Percentiles rank a stretch among this genome's conserved stretches.
Conservation (phyloP, 2,113 vertebrate genomes). For the Orcinus orca region DNA sequence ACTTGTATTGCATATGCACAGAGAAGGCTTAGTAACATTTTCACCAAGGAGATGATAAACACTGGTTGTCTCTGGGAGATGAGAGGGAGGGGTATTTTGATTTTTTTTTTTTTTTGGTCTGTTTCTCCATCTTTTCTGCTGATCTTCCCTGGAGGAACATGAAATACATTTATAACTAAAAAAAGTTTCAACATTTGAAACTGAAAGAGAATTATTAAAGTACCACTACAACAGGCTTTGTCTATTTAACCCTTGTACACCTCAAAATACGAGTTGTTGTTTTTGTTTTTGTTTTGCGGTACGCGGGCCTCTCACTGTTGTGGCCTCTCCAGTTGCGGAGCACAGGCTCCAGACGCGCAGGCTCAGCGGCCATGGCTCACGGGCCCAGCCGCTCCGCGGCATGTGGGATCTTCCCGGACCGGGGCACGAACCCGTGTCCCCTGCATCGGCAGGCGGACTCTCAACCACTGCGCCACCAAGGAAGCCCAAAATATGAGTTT, state of each 20-base stretch:
- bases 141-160: not conserved
- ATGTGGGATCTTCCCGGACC: too few relatives aligned
- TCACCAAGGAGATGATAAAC: not conserved
- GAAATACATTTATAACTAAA: not conserved
- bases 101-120: not conserved
- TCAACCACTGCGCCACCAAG: too few relatives aligned
- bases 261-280: not conserved
- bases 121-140: not conserved
- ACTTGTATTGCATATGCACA: not conserved
- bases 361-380: too few relatives aligned
- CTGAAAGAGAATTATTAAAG: not conserved
- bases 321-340: too few relatives aligned
- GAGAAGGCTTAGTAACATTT: rapidly evolving
- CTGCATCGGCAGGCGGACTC: too few relatives aligned
- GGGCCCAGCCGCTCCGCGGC: too few relatives aligned
- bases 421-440: too few relatives aligned
- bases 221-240: not conserved
- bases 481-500: not conserved
- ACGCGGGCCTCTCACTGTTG: too few relatives aligned
- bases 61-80: not conserved
- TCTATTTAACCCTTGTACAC: not conserved
- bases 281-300: too few relatives aligned
- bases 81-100: not conserved
- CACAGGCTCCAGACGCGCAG: too few relatives aligned
- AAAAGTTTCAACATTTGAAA: not conserved